phyloP scores from a whole-genome alignment of 2,888 invertebrate genomes.

The Pseudolycoriella hygida region DNA sequence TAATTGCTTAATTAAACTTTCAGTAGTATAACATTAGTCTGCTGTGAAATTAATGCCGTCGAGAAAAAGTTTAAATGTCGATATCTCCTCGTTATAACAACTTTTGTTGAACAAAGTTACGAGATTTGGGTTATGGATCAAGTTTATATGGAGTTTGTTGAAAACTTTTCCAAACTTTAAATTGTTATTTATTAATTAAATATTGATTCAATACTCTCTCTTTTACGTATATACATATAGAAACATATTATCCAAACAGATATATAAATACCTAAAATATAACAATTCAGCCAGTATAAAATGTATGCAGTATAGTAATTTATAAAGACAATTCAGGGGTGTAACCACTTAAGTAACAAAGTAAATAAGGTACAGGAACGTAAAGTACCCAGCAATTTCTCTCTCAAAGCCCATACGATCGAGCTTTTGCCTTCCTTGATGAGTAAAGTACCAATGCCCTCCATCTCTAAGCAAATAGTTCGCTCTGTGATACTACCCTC shows the following conservation, averaged over 20 bases:
- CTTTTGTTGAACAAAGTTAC: slow-evolving; percentile 8
- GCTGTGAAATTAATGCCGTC: slow-evolving; percentile 9
- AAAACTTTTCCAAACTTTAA: slow-evolving; percentile 7
- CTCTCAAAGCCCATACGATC: too few species aligned
- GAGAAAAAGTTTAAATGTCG: slow-evolving; percentile 6
- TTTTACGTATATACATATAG: background rate
- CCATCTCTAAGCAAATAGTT: too few species aligned
- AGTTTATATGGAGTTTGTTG: slow-evolving; percentile 7
- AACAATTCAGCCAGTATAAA: background rate
- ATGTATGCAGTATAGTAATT: background rate
- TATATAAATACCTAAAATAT: background rate
- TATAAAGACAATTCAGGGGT: too few species aligned
- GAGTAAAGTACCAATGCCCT: too few species aligned
- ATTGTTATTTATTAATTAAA: slow-evolving; percentile 8
- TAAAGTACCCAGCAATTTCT: too few species aligned
- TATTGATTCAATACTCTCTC: slow-evolving; percentile 6
- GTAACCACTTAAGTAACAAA: too few species aligned
- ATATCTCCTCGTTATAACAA: slow-evolving; percentile 5
- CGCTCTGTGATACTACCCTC: too few species aligned
- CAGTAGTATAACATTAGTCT: slow-evolving; percentile 10
- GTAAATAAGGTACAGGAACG: too few species aligned
- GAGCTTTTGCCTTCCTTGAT: too few species aligned
- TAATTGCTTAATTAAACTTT: slow-evolving; percentile 12
- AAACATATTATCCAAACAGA: background rate
- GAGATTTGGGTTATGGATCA: slow-evolving; percentile 7